Percentiles rank a stretch among this genome's conserved stretches.
phyloP scores from a whole-genome alignment of 2,113 vertebrate species.

The Marcusenius ussheri region DNA sequence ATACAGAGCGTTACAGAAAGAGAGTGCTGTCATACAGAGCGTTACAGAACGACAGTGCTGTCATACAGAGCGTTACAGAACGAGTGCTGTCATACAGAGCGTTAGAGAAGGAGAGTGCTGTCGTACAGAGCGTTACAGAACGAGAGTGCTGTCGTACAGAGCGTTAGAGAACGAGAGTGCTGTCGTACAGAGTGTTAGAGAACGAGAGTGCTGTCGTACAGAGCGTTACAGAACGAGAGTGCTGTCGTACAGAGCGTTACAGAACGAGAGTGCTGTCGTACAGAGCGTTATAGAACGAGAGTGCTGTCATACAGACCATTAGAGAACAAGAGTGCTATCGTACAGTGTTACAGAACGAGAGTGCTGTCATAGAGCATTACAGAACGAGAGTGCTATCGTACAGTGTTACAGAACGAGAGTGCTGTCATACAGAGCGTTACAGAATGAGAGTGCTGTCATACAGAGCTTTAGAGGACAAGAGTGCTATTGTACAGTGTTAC shows the following conservation, averaged over 20 bases:
- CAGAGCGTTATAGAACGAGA: background rate
- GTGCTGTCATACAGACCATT: background rate
- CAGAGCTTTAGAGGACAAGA: too few relatives aligned
- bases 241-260: too few relatives aligned
- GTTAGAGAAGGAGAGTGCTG: background rate
- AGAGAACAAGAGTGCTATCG: background rate
- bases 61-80: background rate
- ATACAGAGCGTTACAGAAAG: background rate
- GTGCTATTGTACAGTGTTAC: background rate
- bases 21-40: background rate
- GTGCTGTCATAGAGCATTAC: background rate
- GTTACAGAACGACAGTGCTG: background rate
- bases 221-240: background rate
- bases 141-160: too few relatives aligned
- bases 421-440: background rate
- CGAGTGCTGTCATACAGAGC: background rate
- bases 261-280: background rate
- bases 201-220: too few relatives aligned
- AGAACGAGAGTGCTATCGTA: background rate
- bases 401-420: background rate
- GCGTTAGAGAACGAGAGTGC: too few relatives aligned
- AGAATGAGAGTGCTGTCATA: background rate
- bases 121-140: too few relatives aligned
- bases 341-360: background rate
- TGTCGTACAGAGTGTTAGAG: too few relatives aligned